Percentiles rank a stretch among this genome's conserved stretches.
Conservation (phyloP, 2,797 vertebrate species). For the Oryzias sinensis region DNA sequence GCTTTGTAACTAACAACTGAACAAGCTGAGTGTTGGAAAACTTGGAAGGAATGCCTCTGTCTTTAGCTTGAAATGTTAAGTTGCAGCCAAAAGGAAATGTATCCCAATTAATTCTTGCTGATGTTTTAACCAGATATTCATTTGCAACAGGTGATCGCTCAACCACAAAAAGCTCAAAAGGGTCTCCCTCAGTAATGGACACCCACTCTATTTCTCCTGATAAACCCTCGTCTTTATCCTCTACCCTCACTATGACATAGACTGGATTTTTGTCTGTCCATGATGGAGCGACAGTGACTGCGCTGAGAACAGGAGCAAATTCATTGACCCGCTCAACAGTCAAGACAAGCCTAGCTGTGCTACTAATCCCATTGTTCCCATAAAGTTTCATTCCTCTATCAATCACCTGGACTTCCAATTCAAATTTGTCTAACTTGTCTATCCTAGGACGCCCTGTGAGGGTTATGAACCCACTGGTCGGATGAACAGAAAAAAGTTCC, state of each 20-base stretch:
- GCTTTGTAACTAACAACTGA: constrained; percentile 82
- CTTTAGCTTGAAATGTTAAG: constrained; percentile 94
- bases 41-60: constrained; percentile 87
- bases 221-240: constrained; percentile 88
- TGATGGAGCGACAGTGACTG: constrained; percentile 75
- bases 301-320: constrained; percentile 83
- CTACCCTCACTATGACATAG: constrained; percentile 85
- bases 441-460: constrained; percentile 85
- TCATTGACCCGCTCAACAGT: constrained; percentile 85
- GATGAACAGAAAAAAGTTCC: constrained; percentile 91
- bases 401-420: constrained; percentile 91
- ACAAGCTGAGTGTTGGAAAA: constrained; percentile 86
- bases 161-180: constrained; percentile 86
- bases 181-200: constrained; percentile 90
- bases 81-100: constrained; percentile 87
- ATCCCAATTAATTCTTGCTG: constrained; percentile 83
- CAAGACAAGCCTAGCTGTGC: constrained; percentile 87
- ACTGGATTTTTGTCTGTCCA: constrained; percentile 82
- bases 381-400: constrained; percentile 94
- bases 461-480: constrained; percentile 88
- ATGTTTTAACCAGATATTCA: constrained; percentile 86
- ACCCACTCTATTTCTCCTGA: constrained; percentile 92
- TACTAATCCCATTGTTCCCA: constrained; percentile 89
- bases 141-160: constrained; percentile 84
- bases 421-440: constrained; percentile 78